Conservation (phyloP, 2,888 invertebrate genomes). For the Heteromurus nitidus region DNA sequence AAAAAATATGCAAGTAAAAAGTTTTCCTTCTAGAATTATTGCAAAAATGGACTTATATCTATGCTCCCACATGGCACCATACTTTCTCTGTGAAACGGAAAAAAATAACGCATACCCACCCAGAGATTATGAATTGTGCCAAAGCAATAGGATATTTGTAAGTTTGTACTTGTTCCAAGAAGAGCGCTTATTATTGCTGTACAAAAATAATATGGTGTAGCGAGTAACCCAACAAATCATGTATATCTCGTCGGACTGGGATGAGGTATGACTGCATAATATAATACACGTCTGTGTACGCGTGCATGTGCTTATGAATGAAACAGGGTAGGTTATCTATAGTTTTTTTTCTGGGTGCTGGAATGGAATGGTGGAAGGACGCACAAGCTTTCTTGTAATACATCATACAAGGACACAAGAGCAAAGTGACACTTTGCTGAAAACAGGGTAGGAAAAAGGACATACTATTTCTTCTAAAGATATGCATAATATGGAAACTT, state of each 20-base stretch:
- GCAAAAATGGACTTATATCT: too few species aligned
- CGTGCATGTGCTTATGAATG: neutral
- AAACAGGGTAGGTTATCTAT: too few species aligned
- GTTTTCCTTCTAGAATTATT: constrained; percentile 2
- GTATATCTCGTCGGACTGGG: too few species aligned
- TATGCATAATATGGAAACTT: constrained; percentile 18
- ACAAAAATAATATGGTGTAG: constrained; percentile 8
- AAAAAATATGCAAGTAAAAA: too few species aligned
- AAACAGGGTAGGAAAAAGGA: constrained; percentile 22
- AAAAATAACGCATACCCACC: neutral
- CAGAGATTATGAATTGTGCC: constrained; percentile 26
- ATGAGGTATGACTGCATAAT: too few species aligned
- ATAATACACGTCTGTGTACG: neutral
- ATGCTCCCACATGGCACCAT: neutral
- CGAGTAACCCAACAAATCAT: constrained; percentile 7
- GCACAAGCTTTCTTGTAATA: constrained; percentile 59
- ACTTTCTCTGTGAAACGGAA: neutral
- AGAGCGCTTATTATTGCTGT: constrained; percentile 15
- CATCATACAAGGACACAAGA: constrained; percentile 67
- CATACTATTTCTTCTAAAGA: constrained; percentile 19
- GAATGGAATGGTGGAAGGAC: too few species aligned
- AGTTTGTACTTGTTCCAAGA: constrained; percentile 31
- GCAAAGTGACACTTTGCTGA: constrained; percentile 63
- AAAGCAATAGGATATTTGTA: constrained; percentile 17
- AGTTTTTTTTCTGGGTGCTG: too few species aligned